Percentiles rank a stretch among this genome's conserved stretches.
phyloP scores from a whole-genome alignment of 2,113 vertebrate species.

The Prionailurus viverrinus region DNA sequence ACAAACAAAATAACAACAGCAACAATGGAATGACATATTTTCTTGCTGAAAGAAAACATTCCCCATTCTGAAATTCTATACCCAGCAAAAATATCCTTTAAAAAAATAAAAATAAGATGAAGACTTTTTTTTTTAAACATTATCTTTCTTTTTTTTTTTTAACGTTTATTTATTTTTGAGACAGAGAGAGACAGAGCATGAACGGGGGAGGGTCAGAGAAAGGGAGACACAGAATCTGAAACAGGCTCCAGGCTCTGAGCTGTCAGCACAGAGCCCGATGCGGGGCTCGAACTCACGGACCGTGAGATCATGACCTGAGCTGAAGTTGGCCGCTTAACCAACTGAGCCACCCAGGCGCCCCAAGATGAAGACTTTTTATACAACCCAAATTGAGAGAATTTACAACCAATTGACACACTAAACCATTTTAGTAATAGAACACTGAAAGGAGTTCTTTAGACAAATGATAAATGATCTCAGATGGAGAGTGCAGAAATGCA shows the following conservation, averaged over 20 bases:
- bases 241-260: too few species aligned
- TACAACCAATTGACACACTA: neutral
- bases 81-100: neutral
- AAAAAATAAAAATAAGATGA: neutral
- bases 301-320: too few species aligned
- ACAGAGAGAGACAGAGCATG: too few species aligned
- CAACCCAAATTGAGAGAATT: neutral
- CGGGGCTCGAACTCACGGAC: too few species aligned
- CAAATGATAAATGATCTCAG: neutral
- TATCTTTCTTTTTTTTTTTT: too few species aligned
- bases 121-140: too few species aligned
- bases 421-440: neutral
- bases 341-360: too few species aligned
- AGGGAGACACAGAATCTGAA: too few species aligned
- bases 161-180: too few species aligned
- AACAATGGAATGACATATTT: neutral
- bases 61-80: neutral
- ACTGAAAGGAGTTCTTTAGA: neutral
- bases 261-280: too few species aligned
- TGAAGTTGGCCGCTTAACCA: too few species aligned
- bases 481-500: neutral
- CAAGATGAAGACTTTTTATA: neutral
- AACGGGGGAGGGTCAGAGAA: too few species aligned
- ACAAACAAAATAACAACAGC: neutral
- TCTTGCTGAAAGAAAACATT: neutral